phyloP scores from a whole-genome alignment of 2,888 invertebrate species.

The Zonitis immaculata region DNA sequence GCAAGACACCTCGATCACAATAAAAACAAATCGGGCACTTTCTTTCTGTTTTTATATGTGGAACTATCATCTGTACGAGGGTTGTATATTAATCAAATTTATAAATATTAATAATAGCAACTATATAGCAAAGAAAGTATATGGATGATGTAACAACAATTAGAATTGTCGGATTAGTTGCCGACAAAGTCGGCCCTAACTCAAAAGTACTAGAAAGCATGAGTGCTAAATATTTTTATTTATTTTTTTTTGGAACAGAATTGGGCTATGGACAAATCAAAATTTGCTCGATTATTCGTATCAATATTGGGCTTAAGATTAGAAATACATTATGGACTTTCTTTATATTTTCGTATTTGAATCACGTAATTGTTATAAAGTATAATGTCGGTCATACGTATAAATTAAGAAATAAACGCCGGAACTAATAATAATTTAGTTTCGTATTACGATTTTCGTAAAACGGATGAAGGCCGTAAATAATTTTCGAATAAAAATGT shows the following conservation, averaged over 20 bases:
- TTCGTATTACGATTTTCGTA: too few species aligned
- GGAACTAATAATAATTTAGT: conserved; percentile 19
- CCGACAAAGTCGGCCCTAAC: too few species aligned
- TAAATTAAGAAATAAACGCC: conserved; percentile 14
- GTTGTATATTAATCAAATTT: conserved; percentile 38
- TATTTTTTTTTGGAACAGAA: too few species aligned
- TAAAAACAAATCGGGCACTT: conserved; percentile 39
- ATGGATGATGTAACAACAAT: too few species aligned
- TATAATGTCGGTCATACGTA: conserved; percentile 20
- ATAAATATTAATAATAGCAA: conserved; percentile 38
- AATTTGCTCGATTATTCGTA: too few species aligned
- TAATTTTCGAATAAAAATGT: too few species aligned
- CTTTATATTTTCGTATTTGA: background rate
- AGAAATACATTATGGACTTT: too few species aligned
- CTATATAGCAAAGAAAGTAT: conserved; percentile 40
- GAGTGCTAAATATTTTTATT: too few species aligned
- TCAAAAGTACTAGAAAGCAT: too few species aligned
- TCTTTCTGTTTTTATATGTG: conserved; percentile 43
- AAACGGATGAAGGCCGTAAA: background rate
- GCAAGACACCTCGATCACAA: conserved; percentile 25
- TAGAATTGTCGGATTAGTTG: conserved; percentile 32
- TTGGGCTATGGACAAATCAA: too few species aligned
- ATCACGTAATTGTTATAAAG: conserved; percentile 2
- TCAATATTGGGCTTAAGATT: too few species aligned
- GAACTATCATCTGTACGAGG: conserved; percentile 35